These are phyloP conservation scores for Pterocles gutturalis DNA, from an alignment of 2,113 vertebrate genomes.

Conservation along the genomic window DNA sequence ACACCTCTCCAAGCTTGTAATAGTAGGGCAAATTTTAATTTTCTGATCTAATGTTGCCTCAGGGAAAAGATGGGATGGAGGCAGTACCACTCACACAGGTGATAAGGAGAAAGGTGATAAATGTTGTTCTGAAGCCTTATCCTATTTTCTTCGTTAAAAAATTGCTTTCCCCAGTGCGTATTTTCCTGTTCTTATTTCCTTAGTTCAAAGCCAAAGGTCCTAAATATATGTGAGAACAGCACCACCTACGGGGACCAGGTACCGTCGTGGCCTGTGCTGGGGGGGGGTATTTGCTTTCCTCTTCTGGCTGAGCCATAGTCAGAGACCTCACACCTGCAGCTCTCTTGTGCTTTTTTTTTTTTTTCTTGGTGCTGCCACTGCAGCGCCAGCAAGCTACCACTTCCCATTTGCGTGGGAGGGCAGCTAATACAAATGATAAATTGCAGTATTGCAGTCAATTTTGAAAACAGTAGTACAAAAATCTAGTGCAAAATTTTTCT, in stretches of 20 bases:
- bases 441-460: background rate
- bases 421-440: no score
- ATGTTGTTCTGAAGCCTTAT: background rate
- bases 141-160: rapidly evolving
- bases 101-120: background rate
- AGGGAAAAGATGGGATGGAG: background rate
- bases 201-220: rapidly evolving
- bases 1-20: background rate
- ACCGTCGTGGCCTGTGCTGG: rapidly evolving
- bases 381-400: no score
- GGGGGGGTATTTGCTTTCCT: rapidly evolving
- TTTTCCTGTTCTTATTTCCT: rapidly evolving
- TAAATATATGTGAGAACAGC: background rate
- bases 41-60: background rate
- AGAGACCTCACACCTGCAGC: rapidly evolving
- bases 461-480: background rate
- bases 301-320: rapidly evolving
- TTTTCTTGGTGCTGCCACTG: no score
- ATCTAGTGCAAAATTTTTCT: background rate
- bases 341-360: no score
- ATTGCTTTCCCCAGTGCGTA: rapidly evolving
- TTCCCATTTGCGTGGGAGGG: rapidly evolving
- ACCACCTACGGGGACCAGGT: background rate
- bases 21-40: background rate
- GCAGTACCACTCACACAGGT: background rate